Percentiles rank a stretch among this genome's conserved stretches.
Conservation (phyloP, 2,797 vertebrate species). For the Heliangelus exortis region DNA sequence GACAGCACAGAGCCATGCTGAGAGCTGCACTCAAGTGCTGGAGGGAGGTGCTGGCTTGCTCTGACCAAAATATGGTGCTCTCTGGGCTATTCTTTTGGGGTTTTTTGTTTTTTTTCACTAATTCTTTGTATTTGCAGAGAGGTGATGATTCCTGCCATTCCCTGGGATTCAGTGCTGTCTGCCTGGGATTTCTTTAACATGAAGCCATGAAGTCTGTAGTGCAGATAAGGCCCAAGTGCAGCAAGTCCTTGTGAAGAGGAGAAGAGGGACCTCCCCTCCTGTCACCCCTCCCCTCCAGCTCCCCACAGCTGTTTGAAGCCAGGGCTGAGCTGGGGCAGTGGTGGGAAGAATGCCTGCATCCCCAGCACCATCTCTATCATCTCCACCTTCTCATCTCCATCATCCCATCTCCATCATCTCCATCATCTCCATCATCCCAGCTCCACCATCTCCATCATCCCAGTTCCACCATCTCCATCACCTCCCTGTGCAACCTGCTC, state of each 20-base stretch:
- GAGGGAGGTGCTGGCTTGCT: background rate
- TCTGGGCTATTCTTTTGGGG: background rate
- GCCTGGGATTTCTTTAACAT: background rate
- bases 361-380: background rate
- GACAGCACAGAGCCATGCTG: background rate
- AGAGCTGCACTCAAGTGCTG: background rate
- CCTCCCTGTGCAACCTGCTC: background rate
- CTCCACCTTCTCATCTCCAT: too few species aligned
- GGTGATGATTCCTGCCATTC: background rate
- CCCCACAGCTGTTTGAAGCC: background rate
- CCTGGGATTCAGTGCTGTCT: background rate
- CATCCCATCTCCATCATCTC: background rate
- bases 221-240: background rate
- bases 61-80: background rate
- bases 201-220: background rate
- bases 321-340: background rate
- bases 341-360: fast-evolving
- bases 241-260: background rate
- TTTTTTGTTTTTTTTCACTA: background rate
- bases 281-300: background rate
- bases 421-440: too few species aligned
- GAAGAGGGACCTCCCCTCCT: background rate
- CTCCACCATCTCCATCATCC: too few species aligned
- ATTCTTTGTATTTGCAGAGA: background rate
- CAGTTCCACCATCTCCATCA: background rate